Evolutionary conservation across 2,797 vertebrate species (phyloP), one percentile per base, ranked within the genome.

Genomic region (Enoplosus armatus): DNA sequence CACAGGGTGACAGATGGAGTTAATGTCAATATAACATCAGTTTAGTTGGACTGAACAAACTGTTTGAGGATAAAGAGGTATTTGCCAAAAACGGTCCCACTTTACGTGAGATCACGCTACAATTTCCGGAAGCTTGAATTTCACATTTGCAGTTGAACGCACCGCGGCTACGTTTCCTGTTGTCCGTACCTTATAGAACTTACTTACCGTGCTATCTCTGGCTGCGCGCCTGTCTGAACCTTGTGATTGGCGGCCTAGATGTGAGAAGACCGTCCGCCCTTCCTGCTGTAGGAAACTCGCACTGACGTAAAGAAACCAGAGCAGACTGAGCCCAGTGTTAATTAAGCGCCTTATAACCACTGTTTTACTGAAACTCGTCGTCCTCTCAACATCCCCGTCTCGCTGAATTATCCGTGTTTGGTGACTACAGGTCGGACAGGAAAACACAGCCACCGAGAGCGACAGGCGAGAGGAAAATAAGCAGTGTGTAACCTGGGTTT

Each of bases 281-380:
- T 89, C 84, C 67, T 62, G 60, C 51, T 15, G 16, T 11, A 60
- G 72, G 77, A 87, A 90, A 86, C 68, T 71, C 70, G 11, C n/a
- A 0, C 15, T 84, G 87, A 86, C 88, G 86, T 84, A 61, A 80
- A 79, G 64, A 68, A 75, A 43, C 54, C 74, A 20, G 33, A 29
- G 55, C 59, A 14, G 53, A 7, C 59, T 3, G 41, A n/a, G 5
- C 20, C 18, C n/a, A 0, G 60, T 0, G 0, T 24, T 33, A 77
- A 82, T 83, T 64, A 63, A 45, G 2, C 60, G 31, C 72, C 1
- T 50, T 37, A 58, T 41, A 10, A 8, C 33, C 26, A 0, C 7
- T 6, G n/a, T 73, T 79, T 75, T 7, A 72, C 26, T 7, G 6
- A 39, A 67, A 6, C 8, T 22, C 0, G 0, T 0, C 69, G 41